A percentile compares a stretch with the other conserved stretches of the same genome.
Conservation (phyloP, 1,140 invertebrate species). For the Dryas iulia region DNA sequence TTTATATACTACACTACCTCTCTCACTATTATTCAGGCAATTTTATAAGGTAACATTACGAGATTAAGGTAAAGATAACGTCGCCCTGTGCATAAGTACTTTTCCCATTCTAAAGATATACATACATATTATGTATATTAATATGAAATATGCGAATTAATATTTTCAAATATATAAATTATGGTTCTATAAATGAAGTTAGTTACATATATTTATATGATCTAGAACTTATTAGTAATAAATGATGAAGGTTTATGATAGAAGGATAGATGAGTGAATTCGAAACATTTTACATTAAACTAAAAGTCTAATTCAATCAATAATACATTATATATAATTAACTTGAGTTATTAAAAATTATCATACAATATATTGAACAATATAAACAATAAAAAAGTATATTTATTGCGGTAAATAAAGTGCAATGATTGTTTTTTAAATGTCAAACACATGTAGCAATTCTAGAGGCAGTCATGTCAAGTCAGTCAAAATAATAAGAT, state of each 20-base stretch:
- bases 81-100: constrained; percentile 42
- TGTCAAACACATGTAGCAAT: not conserved
- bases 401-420: not conserved
- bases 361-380: not conserved
- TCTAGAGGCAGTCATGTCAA: not conserved
- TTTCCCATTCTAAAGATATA: constrained; percentile 6
- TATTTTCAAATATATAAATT: not conserved
- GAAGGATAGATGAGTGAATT: not conserved
- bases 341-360: not conserved
- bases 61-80: constrained; percentile 59
- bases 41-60: constrained; percentile 58
- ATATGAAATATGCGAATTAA: not conserved
- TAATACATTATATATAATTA: not conserved
- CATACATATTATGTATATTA: constrained; percentile 13
- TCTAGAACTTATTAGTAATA: constrained; percentile 75
- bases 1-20: constrained; percentile 70
- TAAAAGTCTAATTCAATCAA: not conserved
- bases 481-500: not conserved
- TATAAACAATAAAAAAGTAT: not conserved
- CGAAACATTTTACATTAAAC: not conserved
- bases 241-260: constrained; percentile 26
- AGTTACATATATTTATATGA: constrained; percentile 78
- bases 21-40: constrained; percentile 73
- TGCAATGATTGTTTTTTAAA: not conserved
- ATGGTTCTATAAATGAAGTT: constrained; percentile 1